Base-by-base conservation (phyloP, 2,888 invertebrate species). In the Euproctis similis region DNA sequence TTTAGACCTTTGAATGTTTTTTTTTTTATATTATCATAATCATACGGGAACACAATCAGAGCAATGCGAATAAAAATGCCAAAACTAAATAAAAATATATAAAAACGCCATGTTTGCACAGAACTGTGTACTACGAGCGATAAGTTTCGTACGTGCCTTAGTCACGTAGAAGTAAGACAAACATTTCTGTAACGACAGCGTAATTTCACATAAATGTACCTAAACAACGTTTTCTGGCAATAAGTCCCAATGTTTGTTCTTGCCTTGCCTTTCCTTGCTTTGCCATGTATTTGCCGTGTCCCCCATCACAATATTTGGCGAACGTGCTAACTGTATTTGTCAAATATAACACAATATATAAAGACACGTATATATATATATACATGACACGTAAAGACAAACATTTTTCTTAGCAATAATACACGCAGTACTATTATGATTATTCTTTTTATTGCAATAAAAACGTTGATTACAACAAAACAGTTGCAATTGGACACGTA, bases 281-380 rank as follows among this genome's bases (percentile, higher is more conserved):
- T 62, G 52, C 57, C 59, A 63, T 56, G 74, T 82, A 81, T 84
- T 82, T 84, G 73, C 68, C 52, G 57, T 70, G 71, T 66, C 63
- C 68, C 69, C n/a, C 70, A 70, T 56, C 55, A 74, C 76, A 84
- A 84, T 84, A 84, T 84, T 82, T 84, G 82, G 65, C 43, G 82
- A 81, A 82, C 82, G 84, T 84, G 82, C 70, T 80, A 64, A 70
- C 62, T 54, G 64, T n/a, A 61, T 59, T 65, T 68, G 72, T 67
- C 74, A 77, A 77, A 72, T 66, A 67, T 59, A 59, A 69, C 73
- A 77, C n/a, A n/a, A n/a, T n/a, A n/a, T n/a, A n/a, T n/a, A n/a
- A n/a, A n/a, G n/a, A n/a, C n/a, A n/a, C n/a, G n/a, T n/a, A n/a
- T n/a, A n/a, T n/a, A n/a, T 78, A 78, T 75, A 72, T 65, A 82